A percentile compares a stretch with the other conserved stretches of the same genome.
These are phyloP conservation scores for Ceratina calcarata DNA, from an alignment of 1,140 invertebrate genomes.

Conservation along the genomic window DNA sequence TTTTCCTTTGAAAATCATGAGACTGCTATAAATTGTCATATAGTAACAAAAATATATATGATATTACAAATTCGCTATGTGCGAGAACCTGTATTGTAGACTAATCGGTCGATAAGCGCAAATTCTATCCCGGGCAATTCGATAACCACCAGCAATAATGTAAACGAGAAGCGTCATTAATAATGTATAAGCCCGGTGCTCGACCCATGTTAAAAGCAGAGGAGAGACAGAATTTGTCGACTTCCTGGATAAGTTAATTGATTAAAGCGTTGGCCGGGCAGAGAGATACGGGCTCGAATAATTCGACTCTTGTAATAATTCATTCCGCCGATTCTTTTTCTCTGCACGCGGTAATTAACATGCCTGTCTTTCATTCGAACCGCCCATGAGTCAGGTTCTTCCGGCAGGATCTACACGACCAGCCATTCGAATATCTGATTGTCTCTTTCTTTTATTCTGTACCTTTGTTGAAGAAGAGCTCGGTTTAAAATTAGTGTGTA, in stretches of 20 bases:
- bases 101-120: not conserved
- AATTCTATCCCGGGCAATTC: not conserved
- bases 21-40: not conserved
- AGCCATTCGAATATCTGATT: not conserved
- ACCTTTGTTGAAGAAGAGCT: not conserved
- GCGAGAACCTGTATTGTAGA: too few relatives aligned
- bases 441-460: not conserved
- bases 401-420: not conserved
- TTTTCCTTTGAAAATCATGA: too few relatives aligned
- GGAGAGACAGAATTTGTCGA: not conserved
- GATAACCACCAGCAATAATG: not conserved
- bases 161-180: not conserved
- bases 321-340: not conserved
- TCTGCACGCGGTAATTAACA: not conserved
- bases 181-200: slow-evolving; percentile 2
- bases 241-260: not conserved
- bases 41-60: too few relatives aligned
- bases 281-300: not conserved
- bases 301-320: not conserved
- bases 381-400: slow-evolving; percentile 13
- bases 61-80: not conserved
- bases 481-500: not conserved
- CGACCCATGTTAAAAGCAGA: not conserved
- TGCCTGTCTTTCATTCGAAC: not conserved
- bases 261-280: not conserved